phyloP scores from a whole-genome alignment of 2,888 invertebrate genomes.

The Girardia tigrina region DNA sequence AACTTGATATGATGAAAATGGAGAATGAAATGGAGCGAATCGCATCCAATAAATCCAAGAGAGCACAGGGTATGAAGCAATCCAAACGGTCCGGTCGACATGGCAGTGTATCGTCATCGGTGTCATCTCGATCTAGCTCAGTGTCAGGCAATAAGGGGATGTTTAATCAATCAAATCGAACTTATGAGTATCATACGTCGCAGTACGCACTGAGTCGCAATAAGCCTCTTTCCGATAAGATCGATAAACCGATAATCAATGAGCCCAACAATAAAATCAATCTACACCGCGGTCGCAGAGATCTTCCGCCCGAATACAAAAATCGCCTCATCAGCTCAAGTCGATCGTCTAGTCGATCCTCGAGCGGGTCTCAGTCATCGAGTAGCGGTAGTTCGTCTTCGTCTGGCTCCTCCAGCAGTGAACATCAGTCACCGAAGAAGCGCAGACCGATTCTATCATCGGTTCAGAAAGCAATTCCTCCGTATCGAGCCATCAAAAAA shows the following conservation, averaged over 20 bases:
- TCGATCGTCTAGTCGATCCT: background rate
- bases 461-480: background rate
- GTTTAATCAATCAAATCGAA: background rate
- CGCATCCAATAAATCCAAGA: background rate
- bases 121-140: background rate
- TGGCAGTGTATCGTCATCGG: background rate
- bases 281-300: background rate
- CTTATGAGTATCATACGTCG: background rate
- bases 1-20: constrained; percentile 15
- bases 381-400: background rate
- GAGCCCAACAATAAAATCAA: background rate
- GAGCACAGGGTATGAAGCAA: background rate
- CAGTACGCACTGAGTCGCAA: constrained; percentile 15
- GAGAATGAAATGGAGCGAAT: background rate
- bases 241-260: background rate
- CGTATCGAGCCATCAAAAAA: constrained; percentile 9
- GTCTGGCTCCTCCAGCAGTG: background rate
- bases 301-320: background rate
- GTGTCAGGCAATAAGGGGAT: background rate
- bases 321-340: background rate
- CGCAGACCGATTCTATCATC: background rate
- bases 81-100: background rate
- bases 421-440: background rate
- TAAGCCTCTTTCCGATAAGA: background rate
- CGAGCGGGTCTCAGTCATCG: background rate